Evolutionary conservation across 64 coral and sea anemone species (phyloP).

Genomic region (Dendronephthya gigantea): DNA sequence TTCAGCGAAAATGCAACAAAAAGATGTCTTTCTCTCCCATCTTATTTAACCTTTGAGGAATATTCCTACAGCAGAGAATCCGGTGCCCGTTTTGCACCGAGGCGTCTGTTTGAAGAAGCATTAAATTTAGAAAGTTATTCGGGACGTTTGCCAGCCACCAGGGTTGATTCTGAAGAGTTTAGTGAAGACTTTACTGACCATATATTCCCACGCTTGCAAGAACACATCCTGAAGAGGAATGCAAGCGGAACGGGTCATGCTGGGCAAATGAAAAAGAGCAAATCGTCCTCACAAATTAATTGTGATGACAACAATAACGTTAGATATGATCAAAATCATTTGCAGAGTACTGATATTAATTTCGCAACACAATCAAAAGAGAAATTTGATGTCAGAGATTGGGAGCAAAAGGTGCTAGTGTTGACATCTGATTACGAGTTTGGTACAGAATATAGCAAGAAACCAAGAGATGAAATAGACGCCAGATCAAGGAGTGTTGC

Average conservation of each 20-base stretch:
- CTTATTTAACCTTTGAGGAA: not conserved
- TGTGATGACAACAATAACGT: not conserved
- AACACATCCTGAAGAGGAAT: not conserved
- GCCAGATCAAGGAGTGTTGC: not conserved
- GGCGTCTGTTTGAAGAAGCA: not conserved
- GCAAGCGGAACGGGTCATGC: constrained; percentile 4
- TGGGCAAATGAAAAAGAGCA: not conserved
- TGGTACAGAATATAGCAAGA: not conserved
- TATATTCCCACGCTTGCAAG: not conserved
- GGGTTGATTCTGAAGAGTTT: not conserved
- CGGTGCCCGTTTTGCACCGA: not conserved
- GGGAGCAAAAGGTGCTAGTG: not conserved
- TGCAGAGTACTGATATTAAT: not conserved
- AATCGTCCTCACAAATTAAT: not conserved
- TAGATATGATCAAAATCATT: not conserved
- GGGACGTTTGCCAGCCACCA: not conserved
- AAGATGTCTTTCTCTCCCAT: not conserved
- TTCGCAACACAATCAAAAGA: not conserved
- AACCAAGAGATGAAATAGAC: not conserved
- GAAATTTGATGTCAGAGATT: not conserved
- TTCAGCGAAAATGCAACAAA: not conserved
- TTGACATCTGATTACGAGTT: not conserved
- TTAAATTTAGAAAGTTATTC: not conserved
- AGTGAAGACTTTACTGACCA: not conserved
- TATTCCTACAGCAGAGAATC: not conserved